Evolutionary conservation across 1,140 invertebrate species (phyloP), one percentile per base, ranked within the genome.

Genomic region (Diachasmimorpha longicaudata): DNA sequence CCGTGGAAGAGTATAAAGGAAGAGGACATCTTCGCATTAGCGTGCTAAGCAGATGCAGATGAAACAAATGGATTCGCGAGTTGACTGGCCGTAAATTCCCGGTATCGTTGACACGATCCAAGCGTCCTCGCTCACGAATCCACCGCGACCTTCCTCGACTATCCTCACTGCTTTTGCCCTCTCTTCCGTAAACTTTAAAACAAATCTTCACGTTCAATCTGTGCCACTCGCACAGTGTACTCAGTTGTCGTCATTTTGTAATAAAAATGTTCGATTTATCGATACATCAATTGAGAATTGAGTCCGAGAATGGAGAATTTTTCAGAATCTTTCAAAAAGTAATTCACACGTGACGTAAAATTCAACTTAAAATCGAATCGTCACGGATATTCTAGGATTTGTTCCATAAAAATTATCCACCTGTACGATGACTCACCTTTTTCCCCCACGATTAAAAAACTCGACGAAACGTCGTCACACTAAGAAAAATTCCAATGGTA

Each of bases 11-110:
- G 67, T 31, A 52, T 48, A 36, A 68, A 52, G 39, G 23, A 69
- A 23, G 69, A 46, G 44, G 39, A 25, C 13, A 31, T 23, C 36
- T 11, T 23, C 4, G 79, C 84, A 86, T 86, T 85, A 86, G 84
- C 85, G 85, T 86, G 85, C 85, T 86, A 86, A 86, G 83, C 81
- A 85, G 84, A 86, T 86, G 85, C 85, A 86, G 85, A 86, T 86
- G 85, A 85, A 86, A 86, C 85, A 86, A 86, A 86, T 86, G 85
- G 85, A 86, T 86, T 86, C 81, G 84, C 81, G 80, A 77, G 79
- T 82, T 82, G 84, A 85, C 84, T 82, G 44, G 84, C 83, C 85
- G 85, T 86, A 86, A 86, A 86, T 86, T 77, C 79, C 84, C 79
- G 74, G 74, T 86, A 86, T 86, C 85, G 83, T 85, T 85, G 85